Conservation (phyloP, 2,888 invertebrate genomes). For the Drosophila meridionalis region DNA sequence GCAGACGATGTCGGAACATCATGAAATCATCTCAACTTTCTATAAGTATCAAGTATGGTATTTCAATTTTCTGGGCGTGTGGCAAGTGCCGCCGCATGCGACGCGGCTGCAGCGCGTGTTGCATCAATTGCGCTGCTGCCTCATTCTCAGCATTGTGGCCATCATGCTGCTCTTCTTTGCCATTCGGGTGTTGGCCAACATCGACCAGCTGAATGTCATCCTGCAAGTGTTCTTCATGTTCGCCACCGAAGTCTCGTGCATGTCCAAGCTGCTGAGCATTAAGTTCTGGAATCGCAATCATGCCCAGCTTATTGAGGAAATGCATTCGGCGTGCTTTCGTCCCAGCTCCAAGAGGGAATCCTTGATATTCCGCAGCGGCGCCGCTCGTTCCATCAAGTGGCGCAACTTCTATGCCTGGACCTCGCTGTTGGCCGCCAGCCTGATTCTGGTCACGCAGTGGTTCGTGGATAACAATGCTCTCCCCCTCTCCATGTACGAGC, state of each 20-base stretch:
- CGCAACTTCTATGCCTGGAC: conserved; percentile 55
- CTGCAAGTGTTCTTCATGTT: conserved; percentile 74
- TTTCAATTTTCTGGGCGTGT: conserved; percentile 55
- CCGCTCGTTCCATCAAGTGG: conserved; percentile 34
- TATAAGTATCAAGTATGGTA: conserved; percentile 64
- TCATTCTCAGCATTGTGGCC: conserved; percentile 46
- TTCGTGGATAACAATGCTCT: conserved; percentile 49
- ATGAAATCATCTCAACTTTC: conserved; percentile 37
- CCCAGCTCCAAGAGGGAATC: conserved; percentile 46
- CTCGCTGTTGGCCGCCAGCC: conserved; percentile 48
- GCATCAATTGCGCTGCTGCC: conserved; percentile 30
- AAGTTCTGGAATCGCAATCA: conserved; percentile 30
- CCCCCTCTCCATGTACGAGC: conserved; percentile 65
- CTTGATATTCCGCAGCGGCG: conserved; percentile 23
- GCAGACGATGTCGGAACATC: conserved; percentile 42
- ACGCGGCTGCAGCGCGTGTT: conserved; percentile 15
- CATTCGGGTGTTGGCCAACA: conserved; percentile 56
- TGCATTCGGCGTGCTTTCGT: conserved; percentile 42
- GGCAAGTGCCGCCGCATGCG: conserved; percentile 27
- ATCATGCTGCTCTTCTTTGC: conserved; percentile 63
- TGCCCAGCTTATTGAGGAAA: conserved; percentile 34
- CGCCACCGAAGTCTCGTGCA: conserved; percentile 66
- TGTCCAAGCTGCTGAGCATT: conserved; percentile 62
- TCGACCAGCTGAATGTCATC: conserved; percentile 62
- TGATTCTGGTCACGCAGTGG: conserved; percentile 53